Base-by-base conservation (phyloP, 1,140 invertebrate species). In the Pseudachorutes palmiensis region DNA sequence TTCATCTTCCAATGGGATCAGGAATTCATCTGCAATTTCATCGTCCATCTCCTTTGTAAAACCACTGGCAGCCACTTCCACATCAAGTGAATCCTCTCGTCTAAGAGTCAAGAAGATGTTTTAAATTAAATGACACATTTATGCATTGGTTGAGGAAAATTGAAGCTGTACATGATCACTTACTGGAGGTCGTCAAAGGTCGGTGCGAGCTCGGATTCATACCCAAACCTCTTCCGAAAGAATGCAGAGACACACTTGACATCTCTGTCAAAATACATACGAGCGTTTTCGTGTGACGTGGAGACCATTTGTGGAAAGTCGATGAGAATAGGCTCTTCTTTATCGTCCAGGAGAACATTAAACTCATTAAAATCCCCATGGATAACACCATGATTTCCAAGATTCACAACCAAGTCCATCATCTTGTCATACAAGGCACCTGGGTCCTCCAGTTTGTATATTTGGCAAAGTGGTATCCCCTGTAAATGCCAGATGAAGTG, bases 271-370 rank as follows among this genome's bases (percentile, higher is more conserved):
- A 99, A 99, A 80, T 79, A 93, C 85, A 87, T 86, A 83, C 96
- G 84, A 33, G 95, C 96, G 81, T 98, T 96, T 24, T 81, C 77
- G 81, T 98, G 96, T 57, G 86, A 87, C 0, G 88, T 97, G 3
- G 94, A 97, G 49, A 99, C 85, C 96, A 99, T 99, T 82, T 99
- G 97, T 1, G 97, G 97, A 79, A 99, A 99, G 83, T 99, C 97
- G 76, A 99, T 98, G 64, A 99, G 81, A 51, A 95, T 82, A 0
- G 96, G 87, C 66, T 87, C 86, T 32, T 87, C 88, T 0, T 89
- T 85, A 29, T 81, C 78, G 74, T 91, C 85, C 0, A 98, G 80
- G 85, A 98, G 93, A 57, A 98, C 86, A 78, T 98, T 99, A 77
- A 99, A 99, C 81, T 99, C 97, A 79, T 99, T 99, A 75, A 98